These are phyloP conservation scores for Megaceryle maxima DNA, from an alignment of 2,113 vertebrate genomes.

Conservation along the genomic window DNA sequence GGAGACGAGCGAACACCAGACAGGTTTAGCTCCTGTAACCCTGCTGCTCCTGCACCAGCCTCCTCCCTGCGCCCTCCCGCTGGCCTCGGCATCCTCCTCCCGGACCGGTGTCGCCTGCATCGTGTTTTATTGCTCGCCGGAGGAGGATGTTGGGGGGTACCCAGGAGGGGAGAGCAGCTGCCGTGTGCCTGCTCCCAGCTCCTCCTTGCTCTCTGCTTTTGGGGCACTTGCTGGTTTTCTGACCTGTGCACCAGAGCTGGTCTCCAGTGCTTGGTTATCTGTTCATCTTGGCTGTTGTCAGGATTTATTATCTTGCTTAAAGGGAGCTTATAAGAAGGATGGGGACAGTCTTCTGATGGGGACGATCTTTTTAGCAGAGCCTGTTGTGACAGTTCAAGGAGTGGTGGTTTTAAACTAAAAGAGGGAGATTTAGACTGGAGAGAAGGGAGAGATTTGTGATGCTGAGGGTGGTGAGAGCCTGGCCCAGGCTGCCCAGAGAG, in stretches of 20 bases:
- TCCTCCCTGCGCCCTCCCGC: not conserved
- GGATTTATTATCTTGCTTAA: not conserved
- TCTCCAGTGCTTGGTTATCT: accelerated
- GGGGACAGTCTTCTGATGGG: no score
- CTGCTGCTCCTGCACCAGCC: not conserved
- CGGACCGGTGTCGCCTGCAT: not conserved
- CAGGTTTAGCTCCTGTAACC: not conserved
- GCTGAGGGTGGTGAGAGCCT: not conserved
- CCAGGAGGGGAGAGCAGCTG: not conserved
- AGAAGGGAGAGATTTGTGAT: not conserved
- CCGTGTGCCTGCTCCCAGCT: not conserved
- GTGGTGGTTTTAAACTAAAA: not conserved
- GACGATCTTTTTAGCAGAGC: no score
- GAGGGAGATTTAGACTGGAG: not conserved
- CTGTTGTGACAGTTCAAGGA: not conserved
- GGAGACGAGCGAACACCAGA: not conserved
- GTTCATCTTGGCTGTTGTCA: accelerated
- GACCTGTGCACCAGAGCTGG: not conserved
- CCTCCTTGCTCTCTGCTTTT: not conserved
- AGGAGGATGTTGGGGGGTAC: not conserved
- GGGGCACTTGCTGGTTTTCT: not conserved
- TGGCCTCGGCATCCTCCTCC: not conserved
- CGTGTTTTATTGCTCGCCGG: accelerated
- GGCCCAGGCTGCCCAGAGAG: not conserved
- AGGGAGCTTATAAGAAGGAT: not conserved